Evolutionary conservation across 2,113 vertebrate species (phyloP).

Genomic region (Xiphias gladius): DNA sequence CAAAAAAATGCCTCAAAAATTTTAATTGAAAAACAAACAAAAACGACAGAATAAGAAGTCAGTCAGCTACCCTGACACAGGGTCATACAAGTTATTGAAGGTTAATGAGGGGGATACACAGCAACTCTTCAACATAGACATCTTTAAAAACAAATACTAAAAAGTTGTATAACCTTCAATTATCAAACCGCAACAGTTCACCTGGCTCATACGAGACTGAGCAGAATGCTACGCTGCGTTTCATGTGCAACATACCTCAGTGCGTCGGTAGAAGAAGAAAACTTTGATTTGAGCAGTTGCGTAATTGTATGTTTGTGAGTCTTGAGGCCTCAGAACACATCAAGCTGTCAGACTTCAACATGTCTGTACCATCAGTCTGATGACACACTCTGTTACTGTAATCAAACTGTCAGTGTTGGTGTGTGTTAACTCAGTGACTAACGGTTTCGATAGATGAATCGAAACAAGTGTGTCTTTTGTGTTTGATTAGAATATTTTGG

Average conservation of each 20-base stretch:
- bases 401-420: slow-evolving; percentile 20
- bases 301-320: slow-evolving; percentile 52
- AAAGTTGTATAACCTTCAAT: background rate
- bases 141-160: background rate
- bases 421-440: background rate
- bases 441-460: background rate
- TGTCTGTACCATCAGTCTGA: slow-evolving; percentile 17
- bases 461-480: background rate
- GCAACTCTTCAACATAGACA: background rate
- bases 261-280: background rate
- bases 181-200: background rate
- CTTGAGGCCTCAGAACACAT: slow-evolving; percentile 33
- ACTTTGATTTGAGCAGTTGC: slow-evolving; percentile 14
- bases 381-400: slow-evolving; percentile 15
- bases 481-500: background rate
- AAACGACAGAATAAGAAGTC: background rate
- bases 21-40: background rate
- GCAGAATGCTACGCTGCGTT: background rate
- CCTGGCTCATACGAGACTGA: background rate
- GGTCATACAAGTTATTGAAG: too few relatives aligned
- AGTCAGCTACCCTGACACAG: background rate
- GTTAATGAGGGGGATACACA: background rate
- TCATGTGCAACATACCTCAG: slow-evolving; percentile 6
- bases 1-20: background rate
- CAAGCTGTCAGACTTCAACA: slow-evolving; percentile 40